Percentiles rank a stretch among this genome's conserved stretches.
Conservation (phyloP, 2,113 vertebrate species). For the Campylomormyrus numenius region DNA sequence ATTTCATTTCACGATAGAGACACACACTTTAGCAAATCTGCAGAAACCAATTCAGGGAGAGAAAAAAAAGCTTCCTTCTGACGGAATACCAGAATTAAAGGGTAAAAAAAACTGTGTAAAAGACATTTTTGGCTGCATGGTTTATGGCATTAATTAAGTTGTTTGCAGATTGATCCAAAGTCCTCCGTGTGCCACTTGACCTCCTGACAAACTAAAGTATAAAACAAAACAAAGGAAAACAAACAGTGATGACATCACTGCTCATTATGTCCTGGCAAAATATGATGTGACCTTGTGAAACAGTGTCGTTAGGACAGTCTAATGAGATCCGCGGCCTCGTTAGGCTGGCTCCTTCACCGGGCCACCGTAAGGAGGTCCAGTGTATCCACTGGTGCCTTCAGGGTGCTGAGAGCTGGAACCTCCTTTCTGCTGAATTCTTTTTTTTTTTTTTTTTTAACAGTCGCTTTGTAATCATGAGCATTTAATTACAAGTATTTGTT, state of each 20-base stretch:
- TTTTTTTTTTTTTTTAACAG: not conserved
- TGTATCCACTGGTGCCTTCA: not conserved
- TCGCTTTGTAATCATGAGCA: not conserved
- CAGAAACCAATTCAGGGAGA: not conserved
- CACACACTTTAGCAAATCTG: not conserved
- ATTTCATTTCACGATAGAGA: not conserved
- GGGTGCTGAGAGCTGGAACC: not conserved
- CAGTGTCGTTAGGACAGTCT: not conserved
- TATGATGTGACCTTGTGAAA: conserved; percentile 9
- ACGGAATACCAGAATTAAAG: not conserved
- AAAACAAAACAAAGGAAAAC: not conserved
- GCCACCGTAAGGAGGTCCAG: not conserved
- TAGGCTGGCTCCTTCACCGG: not conserved
- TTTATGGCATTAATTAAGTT: not conserved
- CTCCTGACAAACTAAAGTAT: not conserved
- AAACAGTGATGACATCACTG: not conserved
- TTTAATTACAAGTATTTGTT: conserved; percentile 15
- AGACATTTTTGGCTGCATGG: not conserved
- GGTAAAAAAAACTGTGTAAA: not conserved
- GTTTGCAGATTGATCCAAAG: not conserved
- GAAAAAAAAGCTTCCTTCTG: not conserved
- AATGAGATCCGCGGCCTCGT: conserved; percentile 21
- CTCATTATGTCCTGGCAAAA: not conserved
- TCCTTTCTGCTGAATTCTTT: not conserved
- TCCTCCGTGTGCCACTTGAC: not conserved